Evolutionary conservation across 2,797 vertebrate genomes (phyloP).

Genomic region (Sciaenops ocellatus): DNA sequence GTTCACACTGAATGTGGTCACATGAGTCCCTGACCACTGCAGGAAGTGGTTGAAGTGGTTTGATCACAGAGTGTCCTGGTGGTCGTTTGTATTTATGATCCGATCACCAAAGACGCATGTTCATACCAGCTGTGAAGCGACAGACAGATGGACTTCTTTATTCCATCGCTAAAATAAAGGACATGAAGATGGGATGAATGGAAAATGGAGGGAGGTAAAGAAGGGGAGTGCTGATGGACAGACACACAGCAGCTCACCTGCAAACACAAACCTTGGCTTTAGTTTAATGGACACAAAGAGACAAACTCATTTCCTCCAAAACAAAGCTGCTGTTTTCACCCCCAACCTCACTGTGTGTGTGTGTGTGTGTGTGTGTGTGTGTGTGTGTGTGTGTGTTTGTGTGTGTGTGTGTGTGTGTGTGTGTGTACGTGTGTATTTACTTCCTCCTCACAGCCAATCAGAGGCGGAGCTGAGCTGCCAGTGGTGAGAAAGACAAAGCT

Average conservation of each 20-base stretch:
- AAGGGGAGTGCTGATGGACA: neutral
- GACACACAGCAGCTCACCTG: slow-evolving; percentile 43
- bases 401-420: slow-evolving; percentile 20
- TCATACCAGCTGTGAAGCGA: no score
- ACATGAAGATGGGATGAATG: neutral
- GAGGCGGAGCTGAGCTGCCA: slow-evolving; percentile 52
- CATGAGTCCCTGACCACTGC: no score
- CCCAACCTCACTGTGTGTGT: slow-evolving; percentile 9
- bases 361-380: slow-evolving; percentile 27
- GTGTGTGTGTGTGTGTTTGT: slow-evolving; percentile 19
- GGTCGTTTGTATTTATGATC: no score
- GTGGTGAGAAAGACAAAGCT: slow-evolving; percentile 66
- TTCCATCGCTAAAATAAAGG: neutral
- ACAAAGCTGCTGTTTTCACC: slow-evolving; percentile 47
- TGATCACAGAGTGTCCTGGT: no score
- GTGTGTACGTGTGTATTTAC: slow-evolving; percentile 41
- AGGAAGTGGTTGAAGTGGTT: no score
- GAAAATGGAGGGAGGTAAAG: neutral
- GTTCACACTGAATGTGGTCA: no score
- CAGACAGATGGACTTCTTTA: neutral
- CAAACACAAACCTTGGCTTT: slow-evolving; percentile 42
- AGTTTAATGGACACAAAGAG: slow-evolving; percentile 42
- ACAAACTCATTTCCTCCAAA: slow-evolving; percentile 39
- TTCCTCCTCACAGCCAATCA: slow-evolving; percentile 69
- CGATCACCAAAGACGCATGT: no score